Evolutionary conservation across 2,113 vertebrate genomes (phyloP).

Genomic region (Opisthocomus hoazin): DNA sequence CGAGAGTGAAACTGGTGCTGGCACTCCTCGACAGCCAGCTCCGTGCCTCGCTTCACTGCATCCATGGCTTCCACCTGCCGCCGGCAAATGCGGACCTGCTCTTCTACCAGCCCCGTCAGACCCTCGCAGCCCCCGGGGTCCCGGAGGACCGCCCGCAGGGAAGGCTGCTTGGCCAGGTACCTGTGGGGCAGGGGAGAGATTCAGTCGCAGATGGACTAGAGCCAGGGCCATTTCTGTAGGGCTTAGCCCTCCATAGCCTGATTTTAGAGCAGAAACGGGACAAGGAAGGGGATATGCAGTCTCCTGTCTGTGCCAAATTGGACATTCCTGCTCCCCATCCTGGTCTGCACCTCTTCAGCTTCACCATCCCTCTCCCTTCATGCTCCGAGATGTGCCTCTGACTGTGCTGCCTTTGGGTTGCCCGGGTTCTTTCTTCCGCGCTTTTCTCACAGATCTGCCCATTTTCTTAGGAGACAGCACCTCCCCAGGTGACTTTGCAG

Average conservation of each 20-base stretch:
- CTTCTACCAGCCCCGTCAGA: conserved; percentile 70
- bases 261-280: background rate
- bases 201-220: background rate
- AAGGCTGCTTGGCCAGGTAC: conserved; percentile 74
- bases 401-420: background rate
- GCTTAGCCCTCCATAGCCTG: background rate
- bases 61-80: conserved; percentile 77
- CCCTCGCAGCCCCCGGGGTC: conserved; percentile 66
- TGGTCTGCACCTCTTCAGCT: background rate
- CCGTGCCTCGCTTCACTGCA: conserved; percentile 55
- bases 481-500: background rate
- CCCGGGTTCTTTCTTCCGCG: background rate
- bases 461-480: background rate
- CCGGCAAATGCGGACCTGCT: conserved; percentile 73
- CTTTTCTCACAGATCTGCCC: background rate
- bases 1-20: conserved; percentile 75
- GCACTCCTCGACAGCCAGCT: conserved; percentile 79
- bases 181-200: conserved; percentile 31
- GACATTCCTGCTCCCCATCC: background rate
- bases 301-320: background rate
- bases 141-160: conserved; percentile 58
- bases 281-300: background rate
- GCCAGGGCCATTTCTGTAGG: background rate
- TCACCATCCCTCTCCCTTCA: background rate
- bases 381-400: background rate